Conservation (phyloP, 2,888 invertebrate genomes). For the Caenorhabditis wallacei region DNA sequence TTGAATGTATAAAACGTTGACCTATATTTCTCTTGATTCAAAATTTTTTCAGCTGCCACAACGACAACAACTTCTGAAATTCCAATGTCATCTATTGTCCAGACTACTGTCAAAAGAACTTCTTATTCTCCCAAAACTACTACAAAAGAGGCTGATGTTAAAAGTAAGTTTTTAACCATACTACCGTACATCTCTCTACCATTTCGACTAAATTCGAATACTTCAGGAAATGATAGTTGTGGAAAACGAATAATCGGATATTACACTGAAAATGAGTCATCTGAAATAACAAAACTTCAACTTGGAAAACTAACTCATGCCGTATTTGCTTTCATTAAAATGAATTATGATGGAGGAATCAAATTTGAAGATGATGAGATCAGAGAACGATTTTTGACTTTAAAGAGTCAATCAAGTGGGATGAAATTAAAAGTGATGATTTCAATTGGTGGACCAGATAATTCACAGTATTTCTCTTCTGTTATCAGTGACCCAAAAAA, state of each 20-base stretch:
- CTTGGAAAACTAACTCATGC: slow-evolving; percentile 17
- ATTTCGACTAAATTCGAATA: neutral
- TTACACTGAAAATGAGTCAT: neutral
- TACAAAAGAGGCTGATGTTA: no score
- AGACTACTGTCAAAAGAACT: no score
- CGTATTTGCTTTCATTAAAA: slow-evolving; percentile 7
- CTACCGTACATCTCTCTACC: no score
- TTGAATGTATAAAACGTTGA: no score
- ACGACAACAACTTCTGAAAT: no score
- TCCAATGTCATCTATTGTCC: no score
- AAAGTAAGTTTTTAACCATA: no score
- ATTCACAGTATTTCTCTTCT: neutral
- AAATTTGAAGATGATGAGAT: neutral
- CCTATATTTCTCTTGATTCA: no score
- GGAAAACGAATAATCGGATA: slow-evolving; percentile 10
- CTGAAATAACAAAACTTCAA: neutral
- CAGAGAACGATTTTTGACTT: neutral
- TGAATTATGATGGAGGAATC: neutral
- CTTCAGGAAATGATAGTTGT: no score
- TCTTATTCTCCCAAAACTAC: no score
- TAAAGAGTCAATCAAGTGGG: neutral
- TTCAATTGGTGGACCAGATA: slow-evolving; percentile 16
- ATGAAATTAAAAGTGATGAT: slow-evolving; percentile 3
- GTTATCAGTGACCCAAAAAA: neutral
- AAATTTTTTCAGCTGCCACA: no score